Evolutionary conservation across 2,888 invertebrate genomes (phyloP), one percentile per base, ranked within the genome.

Genomic region (Polietes domitor): DNA sequence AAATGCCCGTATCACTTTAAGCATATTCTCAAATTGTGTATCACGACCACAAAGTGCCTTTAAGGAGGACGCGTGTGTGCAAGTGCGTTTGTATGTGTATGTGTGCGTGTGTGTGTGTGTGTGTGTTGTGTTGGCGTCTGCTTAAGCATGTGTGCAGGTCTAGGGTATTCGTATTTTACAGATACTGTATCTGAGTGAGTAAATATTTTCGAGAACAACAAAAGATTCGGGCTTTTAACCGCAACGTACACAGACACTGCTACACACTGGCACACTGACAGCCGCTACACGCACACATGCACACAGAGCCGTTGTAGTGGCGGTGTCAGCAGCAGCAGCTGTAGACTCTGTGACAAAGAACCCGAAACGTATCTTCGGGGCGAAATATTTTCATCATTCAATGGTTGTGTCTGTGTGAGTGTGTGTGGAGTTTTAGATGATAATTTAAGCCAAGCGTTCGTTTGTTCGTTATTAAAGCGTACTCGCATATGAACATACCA

Each of bases 181-280:
- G 41, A 4, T 79, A 26, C 47, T 12, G 10, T 73, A 43, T 55
- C 21, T 72, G 32, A 53, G 32, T 28, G 50, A 24, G 32, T 68
- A 55, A 50, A 32, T 61, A 21, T 63, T 63, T 76, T 72, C 75
- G 61, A 68, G 58, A 68, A 43, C 63, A 76, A 77, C 77, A 70
- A 80, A 80, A 74, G 80, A 82, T 77, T 74, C 71, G 77, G 73
- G 47, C 55, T 77, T 75, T 78, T 73, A 85, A 78, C 83, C 80
- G 71, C 80, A 84, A 71, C 15, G 76, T 24, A 72, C 61, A 70
- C 47, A 61, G 12, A 61, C 24, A 65, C 37, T 37, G 10, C 37
- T 32, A 53, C 19, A 50, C 61, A 10, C 65, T 61, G 15, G 37
- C 37, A 9, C 37, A 37, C 37, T 10, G 6, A 7, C 37, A 7